Percentiles rank a stretch among this genome's conserved stretches.
phyloP scores from a whole-genome alignment of 2,888 invertebrate species.

The Crematogaster levior region DNA sequence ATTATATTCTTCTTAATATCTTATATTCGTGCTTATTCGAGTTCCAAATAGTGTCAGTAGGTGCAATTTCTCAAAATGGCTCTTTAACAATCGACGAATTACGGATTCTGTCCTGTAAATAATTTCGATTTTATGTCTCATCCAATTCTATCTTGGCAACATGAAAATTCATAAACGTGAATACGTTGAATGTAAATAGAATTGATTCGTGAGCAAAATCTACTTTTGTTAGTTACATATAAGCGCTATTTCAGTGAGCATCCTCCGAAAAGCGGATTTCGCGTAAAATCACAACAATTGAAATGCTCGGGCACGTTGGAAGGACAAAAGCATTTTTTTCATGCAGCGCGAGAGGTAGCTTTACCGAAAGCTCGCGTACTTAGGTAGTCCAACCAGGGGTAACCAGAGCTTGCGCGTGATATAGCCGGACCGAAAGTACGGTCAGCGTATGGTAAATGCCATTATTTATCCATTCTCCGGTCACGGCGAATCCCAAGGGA shows the following conservation, averaged over 20 bases:
- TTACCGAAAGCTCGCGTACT: conserved; percentile 65
- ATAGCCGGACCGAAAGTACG: conserved; percentile 55
- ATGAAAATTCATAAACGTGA: neutral
- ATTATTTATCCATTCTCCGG: conserved; percentile 82
- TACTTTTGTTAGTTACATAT: neutral
- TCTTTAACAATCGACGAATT: neutral
- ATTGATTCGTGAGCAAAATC: neutral
- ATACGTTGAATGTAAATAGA: neutral
- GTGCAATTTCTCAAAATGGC: neutral
- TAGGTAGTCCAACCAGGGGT: conserved; percentile 12
- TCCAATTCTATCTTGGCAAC: neutral
- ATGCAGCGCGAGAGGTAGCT: conserved; percentile 29
- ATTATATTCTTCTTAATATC: no score
- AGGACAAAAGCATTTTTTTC: conserved; percentile 55
- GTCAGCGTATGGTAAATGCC: conserved; percentile 66
- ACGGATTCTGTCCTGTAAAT: neutral
- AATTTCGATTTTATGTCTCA: neutral
- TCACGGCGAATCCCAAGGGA: conserved; percentile 79
- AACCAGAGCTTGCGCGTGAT: conserved; percentile 34
- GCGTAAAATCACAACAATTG: conserved; percentile 25
- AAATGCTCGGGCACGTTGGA: conserved; percentile 17
- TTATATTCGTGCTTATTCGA: conserved; percentile 18
- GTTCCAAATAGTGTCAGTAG: neutral
- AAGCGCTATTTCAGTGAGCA: neutral
- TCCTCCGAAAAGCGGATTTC: neutral